Base-by-base conservation (phyloP, 2,113 vertebrate species). In the Sminthopsis crassicaudata region DNA sequence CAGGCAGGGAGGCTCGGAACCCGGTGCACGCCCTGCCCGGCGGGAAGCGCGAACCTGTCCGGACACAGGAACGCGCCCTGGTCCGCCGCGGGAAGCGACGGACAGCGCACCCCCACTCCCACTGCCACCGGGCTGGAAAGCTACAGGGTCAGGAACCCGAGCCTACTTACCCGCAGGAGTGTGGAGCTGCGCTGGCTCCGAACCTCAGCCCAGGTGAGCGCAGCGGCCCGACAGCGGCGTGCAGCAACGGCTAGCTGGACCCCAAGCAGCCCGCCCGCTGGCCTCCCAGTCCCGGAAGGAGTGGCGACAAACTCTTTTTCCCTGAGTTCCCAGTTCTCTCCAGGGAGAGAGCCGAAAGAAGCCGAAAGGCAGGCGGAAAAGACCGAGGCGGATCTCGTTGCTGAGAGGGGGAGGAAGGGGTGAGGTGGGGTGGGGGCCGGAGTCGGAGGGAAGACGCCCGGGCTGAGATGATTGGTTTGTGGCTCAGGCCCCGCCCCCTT, bases 281-380 rank as follows among this genome's bases (percentile, higher is more conserved):
- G 4, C 2, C 0, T 52, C 91, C 36, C 30, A 52, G 92, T 30
- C 53, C 5, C 89, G 7, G 8, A 36, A 89, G 19, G 2, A 30
- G 30, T 46, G 0, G 3, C 90, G 0, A 88, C 95, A n/a, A 46
- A 27, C 93, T 57, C 23, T 30, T 91, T 0, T 53, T 6, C 91
- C 67, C 92, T 0, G 42, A 89, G 89, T n/a, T 88, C 54, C 22
- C 52, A 2, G 89, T 46, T 24, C 91, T 92, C 92, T 36, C 10
- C 3, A 91, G 92, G 95, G 67, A 92, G 91, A 67, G 91, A 94
- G 90, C 93, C 97, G 98, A 97, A 95, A 95, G 48, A 48, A 90
- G 97, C 98, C 98, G 98, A 98, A 97, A 97, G 94, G 89, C 48
- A 23, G 92, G 60, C 98, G 98, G 98, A 98, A 98, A 97, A 96